phyloP scores from a whole-genome alignment of 2,797 vertebrate genomes.

The Microtus californicus region DNA sequence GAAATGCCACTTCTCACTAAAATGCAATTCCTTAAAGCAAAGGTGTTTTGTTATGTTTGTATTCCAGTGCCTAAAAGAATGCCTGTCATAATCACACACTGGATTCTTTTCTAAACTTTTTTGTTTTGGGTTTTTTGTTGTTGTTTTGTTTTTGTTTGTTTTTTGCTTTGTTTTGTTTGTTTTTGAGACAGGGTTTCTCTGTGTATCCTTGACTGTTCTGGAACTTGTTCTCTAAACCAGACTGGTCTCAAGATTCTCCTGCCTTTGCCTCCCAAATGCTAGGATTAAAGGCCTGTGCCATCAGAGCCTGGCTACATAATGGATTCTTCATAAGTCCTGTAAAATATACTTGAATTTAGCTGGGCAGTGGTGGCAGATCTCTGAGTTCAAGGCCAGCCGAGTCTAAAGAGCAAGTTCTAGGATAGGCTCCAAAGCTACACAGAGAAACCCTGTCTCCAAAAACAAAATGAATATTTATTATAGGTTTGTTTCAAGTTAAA shows the following conservation, averaged over 20 bases:
- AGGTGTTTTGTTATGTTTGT: constrained; percentile 33
- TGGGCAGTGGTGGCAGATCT: too few relatives aligned
- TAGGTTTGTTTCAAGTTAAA: too few relatives aligned
- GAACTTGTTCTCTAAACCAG: not conserved
- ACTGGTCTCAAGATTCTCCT: not conserved
- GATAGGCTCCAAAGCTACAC: too few relatives aligned
- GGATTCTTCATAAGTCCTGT: too few relatives aligned
- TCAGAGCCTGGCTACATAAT: not conserved
- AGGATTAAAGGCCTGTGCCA: not conserved
- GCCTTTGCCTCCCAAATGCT: not conserved
- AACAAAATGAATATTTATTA: too few relatives aligned
- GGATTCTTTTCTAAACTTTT: not conserved
- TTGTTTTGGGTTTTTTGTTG: too few relatives aligned
- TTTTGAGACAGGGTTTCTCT: not conserved
- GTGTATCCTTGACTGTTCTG: not conserved
- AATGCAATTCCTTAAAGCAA: not conserved
- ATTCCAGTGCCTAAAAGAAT: not conserved
- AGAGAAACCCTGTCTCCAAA: not conserved
- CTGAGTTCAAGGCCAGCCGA: too few relatives aligned
- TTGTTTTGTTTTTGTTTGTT: too few relatives aligned
- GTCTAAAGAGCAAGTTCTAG: too few relatives aligned
- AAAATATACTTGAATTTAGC: too few relatives aligned
- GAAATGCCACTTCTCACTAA: not conserved
- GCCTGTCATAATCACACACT: not conserved
- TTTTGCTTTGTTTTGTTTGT: too few relatives aligned